Evolutionary conservation across 1,140 invertebrate genomes (phyloP).

Genomic region (Drosophila rufa): DNA sequence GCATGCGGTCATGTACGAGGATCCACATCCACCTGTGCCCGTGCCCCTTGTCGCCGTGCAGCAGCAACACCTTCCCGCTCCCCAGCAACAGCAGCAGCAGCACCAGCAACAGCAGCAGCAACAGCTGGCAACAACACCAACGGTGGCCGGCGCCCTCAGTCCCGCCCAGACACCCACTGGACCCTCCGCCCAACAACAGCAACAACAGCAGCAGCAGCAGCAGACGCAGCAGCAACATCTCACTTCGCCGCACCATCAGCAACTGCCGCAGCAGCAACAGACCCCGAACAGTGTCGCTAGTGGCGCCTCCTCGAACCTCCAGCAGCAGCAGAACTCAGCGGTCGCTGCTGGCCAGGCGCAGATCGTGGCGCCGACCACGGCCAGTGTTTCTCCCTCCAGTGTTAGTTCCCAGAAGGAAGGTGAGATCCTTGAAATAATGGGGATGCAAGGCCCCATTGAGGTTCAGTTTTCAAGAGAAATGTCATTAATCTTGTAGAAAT

Average conservation of each 20-base stretch:
- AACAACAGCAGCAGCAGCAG: constrained; percentile 54
- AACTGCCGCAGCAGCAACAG: constrained; percentile 75
- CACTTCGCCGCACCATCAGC: constrained; percentile 81
- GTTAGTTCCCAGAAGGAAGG: constrained; percentile 85
- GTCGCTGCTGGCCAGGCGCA: constrained; percentile 82
- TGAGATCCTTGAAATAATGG: constrained; percentile 44
- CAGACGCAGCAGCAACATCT: constrained; percentile 71
- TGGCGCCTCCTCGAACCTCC: constrained; percentile 68
- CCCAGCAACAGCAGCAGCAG: constrained; percentile 66
- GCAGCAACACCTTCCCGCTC: constrained; percentile 71
- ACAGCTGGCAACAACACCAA: constrained; percentile 70
- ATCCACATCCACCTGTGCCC: constrained; percentile 73
- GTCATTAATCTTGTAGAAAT: background rate
- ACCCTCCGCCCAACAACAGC: constrained; percentile 62
- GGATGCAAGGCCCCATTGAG: background rate
- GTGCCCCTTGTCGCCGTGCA: constrained; percentile 79
- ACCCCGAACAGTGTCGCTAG: constrained; percentile 69
- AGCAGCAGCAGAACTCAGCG: constrained; percentile 79
- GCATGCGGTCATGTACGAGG: constrained; percentile 84
- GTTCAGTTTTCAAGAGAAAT: background rate
- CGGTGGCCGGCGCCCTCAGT: constrained; percentile 74
- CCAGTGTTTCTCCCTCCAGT: constrained; percentile 85
- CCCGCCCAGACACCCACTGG: constrained; percentile 77
- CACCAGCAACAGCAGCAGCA: constrained; percentile 60
- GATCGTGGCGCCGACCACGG: constrained; percentile 85